Percentiles rank a stretch among this genome's conserved stretches.
These are phyloP conservation scores for Seladonia tumulorum DNA, from an alignment of 2,888 invertebrate species.

Conservation along the genomic window DNA sequence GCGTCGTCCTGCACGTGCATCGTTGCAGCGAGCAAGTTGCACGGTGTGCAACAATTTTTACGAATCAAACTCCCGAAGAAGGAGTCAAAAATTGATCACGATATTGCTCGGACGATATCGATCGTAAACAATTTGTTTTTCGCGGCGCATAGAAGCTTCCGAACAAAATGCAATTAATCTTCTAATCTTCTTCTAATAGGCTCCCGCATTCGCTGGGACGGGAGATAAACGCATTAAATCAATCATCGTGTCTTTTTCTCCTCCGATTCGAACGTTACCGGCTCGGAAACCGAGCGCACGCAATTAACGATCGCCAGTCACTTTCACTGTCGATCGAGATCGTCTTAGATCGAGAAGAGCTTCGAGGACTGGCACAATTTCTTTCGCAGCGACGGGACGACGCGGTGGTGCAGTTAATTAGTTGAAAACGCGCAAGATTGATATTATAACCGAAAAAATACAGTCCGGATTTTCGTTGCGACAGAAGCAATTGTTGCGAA, in stretches of 20 bases:
- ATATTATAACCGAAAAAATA: too few relatives aligned
- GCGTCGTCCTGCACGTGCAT: conserved; percentile 10
- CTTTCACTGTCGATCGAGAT: conserved; percentile 45
- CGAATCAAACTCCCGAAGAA: too few relatives aligned
- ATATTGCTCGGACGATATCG: too few relatives aligned
- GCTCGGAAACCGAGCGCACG: background rate
- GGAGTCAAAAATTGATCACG: too few relatives aligned
- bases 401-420: background rate
- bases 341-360: background rate
- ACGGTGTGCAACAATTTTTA: background rate
- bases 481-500: too few relatives aligned
- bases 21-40: conserved; percentile 1
- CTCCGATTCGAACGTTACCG: background rate
- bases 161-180: too few relatives aligned
- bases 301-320: conserved; percentile 31
- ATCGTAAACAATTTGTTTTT: too few relatives aligned
- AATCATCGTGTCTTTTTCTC: background rate
- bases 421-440: too few relatives aligned
- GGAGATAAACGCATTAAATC: conserved; percentile 12
- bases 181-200: too few relatives aligned
- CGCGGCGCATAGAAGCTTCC: too few relatives aligned
- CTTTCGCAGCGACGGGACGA: background rate
- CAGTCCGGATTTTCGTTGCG: too few relatives aligned
- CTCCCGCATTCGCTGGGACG: too few relatives aligned
- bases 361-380: background rate